Percentiles rank a stretch among this genome's conserved stretches.
These are phyloP conservation scores for Falco columbarius DNA, from an alignment of 2,797 vertebrate genomes.

Conservation along the genomic window DNA sequence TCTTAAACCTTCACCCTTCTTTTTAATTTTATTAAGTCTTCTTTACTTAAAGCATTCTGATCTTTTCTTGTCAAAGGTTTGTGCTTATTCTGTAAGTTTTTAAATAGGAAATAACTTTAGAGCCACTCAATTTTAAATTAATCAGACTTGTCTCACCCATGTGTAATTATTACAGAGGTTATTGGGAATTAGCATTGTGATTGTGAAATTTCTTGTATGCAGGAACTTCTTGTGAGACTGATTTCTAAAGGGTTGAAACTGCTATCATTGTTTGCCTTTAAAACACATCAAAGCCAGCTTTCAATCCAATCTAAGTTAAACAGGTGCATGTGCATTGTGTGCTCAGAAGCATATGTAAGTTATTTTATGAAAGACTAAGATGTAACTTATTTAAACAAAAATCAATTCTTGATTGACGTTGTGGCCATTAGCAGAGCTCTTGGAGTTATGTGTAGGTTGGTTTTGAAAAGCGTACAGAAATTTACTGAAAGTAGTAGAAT, in stretches of 20 bases:
- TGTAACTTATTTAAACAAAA: neutral
- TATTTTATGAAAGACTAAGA: neutral
- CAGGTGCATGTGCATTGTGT: neutral
- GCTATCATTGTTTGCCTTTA: neutral
- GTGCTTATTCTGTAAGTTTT: neutral
- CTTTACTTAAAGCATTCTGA: neutral
- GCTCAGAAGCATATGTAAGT: neutral
- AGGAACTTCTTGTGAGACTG: neutral
- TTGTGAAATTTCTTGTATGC: neutral
- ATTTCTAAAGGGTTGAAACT: neutral
- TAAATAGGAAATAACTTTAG: neutral
- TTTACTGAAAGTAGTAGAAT: neutral
- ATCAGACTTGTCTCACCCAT: neutral
- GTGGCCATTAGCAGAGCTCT: neutral
- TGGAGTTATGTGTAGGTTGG: neutral
- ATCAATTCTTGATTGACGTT: accelerated
- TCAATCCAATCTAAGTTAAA: neutral
- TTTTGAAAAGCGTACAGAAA: neutral
- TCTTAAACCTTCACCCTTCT: neutral
- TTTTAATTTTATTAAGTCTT: neutral
- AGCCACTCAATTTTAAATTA: too few species aligned
- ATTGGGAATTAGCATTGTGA: neutral
- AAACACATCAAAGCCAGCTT: neutral
- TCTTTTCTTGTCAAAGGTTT: neutral
- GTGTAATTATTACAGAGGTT: neutral